Evolutionary conservation across 2,888 invertebrate species (phyloP).

Genomic region (Melipona bicolor): DNA sequence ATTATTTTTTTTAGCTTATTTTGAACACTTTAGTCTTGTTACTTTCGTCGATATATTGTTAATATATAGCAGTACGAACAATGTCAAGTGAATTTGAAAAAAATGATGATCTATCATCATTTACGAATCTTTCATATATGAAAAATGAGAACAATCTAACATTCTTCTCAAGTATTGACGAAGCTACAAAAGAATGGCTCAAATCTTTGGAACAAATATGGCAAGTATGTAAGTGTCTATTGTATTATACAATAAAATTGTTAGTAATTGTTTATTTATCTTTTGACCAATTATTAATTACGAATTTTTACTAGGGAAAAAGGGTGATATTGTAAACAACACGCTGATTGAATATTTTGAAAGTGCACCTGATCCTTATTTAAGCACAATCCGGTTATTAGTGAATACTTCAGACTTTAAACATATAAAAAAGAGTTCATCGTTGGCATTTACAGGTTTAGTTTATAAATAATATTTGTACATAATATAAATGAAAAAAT

Average conservation of each 20-base stretch:
- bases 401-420: conserved; percentile 88
- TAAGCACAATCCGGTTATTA: conserved; percentile 86
- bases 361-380: conserved; percentile 86
- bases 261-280: not conserved
- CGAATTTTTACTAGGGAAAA: conserved; percentile 84
- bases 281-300: not conserved
- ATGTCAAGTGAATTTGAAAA: not conserved
- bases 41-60: not conserved
- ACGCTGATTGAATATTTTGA: conserved; percentile 85
- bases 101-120: conserved; percentile 9
- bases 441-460: conserved; percentile 86
- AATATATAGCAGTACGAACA: conserved; percentile 1
- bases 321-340: conserved; percentile 85
- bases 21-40: not conserved
- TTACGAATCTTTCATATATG: not conserved
- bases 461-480: conserved; percentile 13
- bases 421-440: conserved; percentile 87
- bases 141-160: conserved; percentile 25
- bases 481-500: not conserved
- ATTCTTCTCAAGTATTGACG: conserved; percentile 74
- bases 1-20: not conserved
- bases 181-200: conserved; percentile 77
- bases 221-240: conserved; percentile 75
- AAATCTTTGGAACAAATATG: conserved; percentile 77
- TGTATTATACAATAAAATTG: not conserved